phyloP scores from a whole-genome alignment of 2,797 vertebrate species.

The Psittacula echo region DNA sequence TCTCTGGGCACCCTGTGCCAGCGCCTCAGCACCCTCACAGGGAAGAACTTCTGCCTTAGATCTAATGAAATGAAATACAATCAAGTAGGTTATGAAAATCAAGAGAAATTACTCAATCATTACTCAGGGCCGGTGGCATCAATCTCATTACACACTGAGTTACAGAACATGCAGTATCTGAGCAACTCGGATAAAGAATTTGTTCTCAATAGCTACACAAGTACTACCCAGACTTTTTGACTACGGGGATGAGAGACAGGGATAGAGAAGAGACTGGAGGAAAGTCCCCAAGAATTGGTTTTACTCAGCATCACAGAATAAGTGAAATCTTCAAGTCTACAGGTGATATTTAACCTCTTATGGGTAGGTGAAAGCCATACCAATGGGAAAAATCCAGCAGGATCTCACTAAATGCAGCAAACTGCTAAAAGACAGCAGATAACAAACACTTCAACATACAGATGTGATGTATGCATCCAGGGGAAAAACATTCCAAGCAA shows the following conservation, averaged over 20 bases:
- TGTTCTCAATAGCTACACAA: not conserved
- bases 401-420: not conserved
- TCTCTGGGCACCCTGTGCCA: no score
- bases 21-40: not conserved
- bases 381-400: not conserved
- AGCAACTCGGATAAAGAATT: not conserved
- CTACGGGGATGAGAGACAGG: not conserved
- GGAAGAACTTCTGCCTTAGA: not conserved
- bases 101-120: not conserved
- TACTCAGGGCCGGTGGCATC: not conserved
- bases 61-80: not conserved
- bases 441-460: not conserved
- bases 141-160: not conserved
- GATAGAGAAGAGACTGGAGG: not conserved
- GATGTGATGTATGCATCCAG: not conserved
- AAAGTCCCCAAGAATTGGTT: not conserved
- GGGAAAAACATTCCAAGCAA: not conserved
- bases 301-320: not conserved
- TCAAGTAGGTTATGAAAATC: not conserved
- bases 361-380: fast-evolving
- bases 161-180: not conserved
- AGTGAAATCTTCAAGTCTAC: not conserved
- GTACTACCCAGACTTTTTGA: not conserved
- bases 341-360: not conserved
- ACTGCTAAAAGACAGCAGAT: not conserved